Evolutionary conservation across 2,797 vertebrate species (phyloP).

Genomic region (Pteronotus mesoamericanus): DNA sequence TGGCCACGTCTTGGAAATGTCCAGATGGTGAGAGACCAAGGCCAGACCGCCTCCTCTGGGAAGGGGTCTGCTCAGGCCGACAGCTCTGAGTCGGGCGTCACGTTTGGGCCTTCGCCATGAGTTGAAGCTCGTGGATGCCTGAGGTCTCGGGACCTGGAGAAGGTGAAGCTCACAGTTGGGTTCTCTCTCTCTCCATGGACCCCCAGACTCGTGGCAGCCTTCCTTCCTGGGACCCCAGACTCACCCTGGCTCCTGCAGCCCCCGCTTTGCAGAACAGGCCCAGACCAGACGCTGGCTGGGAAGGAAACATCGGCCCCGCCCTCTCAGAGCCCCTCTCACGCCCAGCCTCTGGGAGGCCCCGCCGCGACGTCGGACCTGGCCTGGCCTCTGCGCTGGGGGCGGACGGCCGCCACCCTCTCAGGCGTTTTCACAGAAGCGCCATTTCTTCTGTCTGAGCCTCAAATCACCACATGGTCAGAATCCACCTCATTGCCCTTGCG

Average conservation of each 20-base stretch:
- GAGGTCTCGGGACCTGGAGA: neutral
- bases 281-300: neutral
- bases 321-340: neutral
- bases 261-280: neutral
- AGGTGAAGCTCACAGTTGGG: neutral
- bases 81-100: neutral
- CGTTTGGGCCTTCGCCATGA: neutral
- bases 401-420: neutral
- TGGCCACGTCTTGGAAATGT: neutral
- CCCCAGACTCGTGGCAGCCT: neutral
- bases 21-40: neutral
- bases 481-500: neutral
- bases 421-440: neutral
- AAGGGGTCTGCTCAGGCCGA: no score
- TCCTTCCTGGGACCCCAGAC: neutral
- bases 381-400: neutral
- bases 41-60: neutral
- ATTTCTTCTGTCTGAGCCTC: neutral
- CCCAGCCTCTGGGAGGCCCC: neutral
- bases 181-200: neutral
- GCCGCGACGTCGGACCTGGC: neutral
- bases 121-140: neutral
- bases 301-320: neutral
- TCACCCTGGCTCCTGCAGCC: neutral
- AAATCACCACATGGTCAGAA: neutral